Evolutionary conservation across 2,888 invertebrate genomes (phyloP).

Genomic region (Epirrita christyi): DNA sequence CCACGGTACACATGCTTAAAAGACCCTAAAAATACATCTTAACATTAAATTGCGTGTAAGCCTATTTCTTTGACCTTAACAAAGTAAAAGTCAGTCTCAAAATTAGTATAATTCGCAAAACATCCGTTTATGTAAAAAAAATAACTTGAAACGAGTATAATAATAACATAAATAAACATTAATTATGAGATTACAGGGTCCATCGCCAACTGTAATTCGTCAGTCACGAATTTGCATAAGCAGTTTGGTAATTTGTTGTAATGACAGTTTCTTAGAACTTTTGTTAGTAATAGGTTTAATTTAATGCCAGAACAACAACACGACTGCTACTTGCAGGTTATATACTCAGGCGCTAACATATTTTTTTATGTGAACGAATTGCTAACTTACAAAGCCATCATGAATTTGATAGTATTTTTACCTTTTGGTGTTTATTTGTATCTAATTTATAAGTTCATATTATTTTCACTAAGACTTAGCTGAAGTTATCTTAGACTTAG

Average conservation of each 20-base stretch:
- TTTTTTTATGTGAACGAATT: constrained; percentile 5
- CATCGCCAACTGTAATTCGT: constrained; percentile 40
- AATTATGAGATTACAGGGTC: constrained; percentile 51
- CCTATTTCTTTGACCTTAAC: constrained; percentile 19
- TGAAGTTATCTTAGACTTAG: too few relatives aligned
- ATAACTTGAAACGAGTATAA: constrained; percentile 35
- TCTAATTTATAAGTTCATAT: too few relatives aligned
- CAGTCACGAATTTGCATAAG: constrained; percentile 55
- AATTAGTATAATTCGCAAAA: constrained; percentile 21
- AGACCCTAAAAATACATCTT: neutral
- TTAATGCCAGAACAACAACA: neutral
- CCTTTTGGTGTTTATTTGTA: too few relatives aligned
- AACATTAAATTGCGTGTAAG: too few relatives aligned
- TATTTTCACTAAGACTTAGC: too few relatives aligned
- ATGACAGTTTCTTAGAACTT: constrained; percentile 29
- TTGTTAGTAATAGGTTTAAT: neutral
- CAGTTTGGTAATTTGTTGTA: constrained; percentile 37
- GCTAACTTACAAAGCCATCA: too few relatives aligned
- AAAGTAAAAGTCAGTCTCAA: constrained; percentile 24
- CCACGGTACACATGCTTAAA: neutral
- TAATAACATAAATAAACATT: constrained; percentile 38
- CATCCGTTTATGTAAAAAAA: constrained; percentile 36
- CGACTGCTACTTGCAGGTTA: too few relatives aligned
- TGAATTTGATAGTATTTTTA: neutral
- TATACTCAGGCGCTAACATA: too few relatives aligned